Base-by-base conservation (phyloP, 30 jellyfish, hydroid and myxozoan genomes). In the Nemopilema nomurai region DNA sequence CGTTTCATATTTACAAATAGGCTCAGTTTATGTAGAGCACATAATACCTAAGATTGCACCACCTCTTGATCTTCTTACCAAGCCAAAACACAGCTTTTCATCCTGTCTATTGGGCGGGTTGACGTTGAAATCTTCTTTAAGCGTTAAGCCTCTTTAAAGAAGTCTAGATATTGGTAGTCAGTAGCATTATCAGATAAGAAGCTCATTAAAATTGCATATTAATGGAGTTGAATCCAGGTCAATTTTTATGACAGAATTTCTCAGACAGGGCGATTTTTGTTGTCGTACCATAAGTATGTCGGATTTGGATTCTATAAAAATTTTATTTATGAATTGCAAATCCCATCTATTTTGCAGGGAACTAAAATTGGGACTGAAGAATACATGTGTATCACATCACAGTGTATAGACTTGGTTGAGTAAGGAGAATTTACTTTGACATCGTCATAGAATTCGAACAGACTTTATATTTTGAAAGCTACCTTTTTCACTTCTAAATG, bases 351-450 rank as follows among this genome's bases (percentile, higher is more conserved):
- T 50, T 68, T 81, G 3, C 64, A 81, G 90, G 64, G 74, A 19
- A 69, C 96, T 20, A 74, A 77, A 68, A 76, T 51, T 51, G 98
- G 98, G 17, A 30, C 83, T 66, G 96, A 92, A 50, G 96, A 92
- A 62, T 82, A 51, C 53, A 80, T 87, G 91, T 84, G 90, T 31
- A 86, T 92, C 16, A 74, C 91, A 28, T 70, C 91, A 28, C 97
- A 92, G 49, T 80, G 98, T 74, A 81, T 92, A 28, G 84, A 71
- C 6, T 84, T 92, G 23, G 95, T 92, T 25, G 98, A 71, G 95
- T 86, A 82, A 51, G 98, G 76, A 0, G 6, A 41, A 26, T 71
- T 62, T 0, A 8, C 57, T 41, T 13, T 41, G 57, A 3, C 57
- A 3, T 41, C 13, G n/a, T n/a, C n/a, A n/a, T n/a, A n/a, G n/a